Percentiles rank a stretch among this genome's conserved stretches.
phyloP scores from a whole-genome alignment of 2,888 invertebrate species.

The Apotomis betuletana region DNA sequence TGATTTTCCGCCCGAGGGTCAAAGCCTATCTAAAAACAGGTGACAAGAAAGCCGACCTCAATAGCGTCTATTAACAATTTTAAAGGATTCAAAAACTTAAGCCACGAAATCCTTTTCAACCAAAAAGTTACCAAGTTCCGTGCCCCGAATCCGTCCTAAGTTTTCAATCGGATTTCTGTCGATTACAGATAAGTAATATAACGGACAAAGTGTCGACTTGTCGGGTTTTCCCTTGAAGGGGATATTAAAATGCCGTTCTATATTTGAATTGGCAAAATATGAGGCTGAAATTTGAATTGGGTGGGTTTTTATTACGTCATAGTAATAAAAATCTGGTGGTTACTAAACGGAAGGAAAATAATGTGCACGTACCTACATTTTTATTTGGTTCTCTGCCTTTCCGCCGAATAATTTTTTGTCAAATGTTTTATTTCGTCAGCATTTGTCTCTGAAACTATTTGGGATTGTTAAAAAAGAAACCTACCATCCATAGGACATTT shows the following conservation, averaged over 20 bases:
- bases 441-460: too few relatives aligned
- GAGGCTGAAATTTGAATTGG: not conserved
- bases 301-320: not conserved
- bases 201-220: constrained; percentile 28
- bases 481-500: too few relatives aligned
- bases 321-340: not conserved
- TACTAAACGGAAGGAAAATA: too few relatives aligned
- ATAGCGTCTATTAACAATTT: constrained; percentile 21
- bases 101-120: constrained; percentile 15
- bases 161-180: constrained; percentile 37
- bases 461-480: too few relatives aligned
- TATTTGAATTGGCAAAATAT: constrained; percentile 14
- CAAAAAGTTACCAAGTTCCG: constrained; percentile 29
- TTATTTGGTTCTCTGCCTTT: too few relatives aligned
- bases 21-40: constrained; percentile 18
- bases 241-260: constrained; percentile 36
- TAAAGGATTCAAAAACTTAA: constrained; percentile 31
- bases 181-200: constrained; percentile 38
- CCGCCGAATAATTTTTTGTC: too few relatives aligned
- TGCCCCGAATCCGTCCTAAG: constrained; percentile 29
- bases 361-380: too few relatives aligned
- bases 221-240: constrained; percentile 25
- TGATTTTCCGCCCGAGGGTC: constrained; percentile 1
- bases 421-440: too few relatives aligned
- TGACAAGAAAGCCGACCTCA: constrained; percentile 8